Evolutionary conservation across 2,797 vertebrate species (phyloP).

Genomic region (Oceanodroma leucorhoa): DNA sequence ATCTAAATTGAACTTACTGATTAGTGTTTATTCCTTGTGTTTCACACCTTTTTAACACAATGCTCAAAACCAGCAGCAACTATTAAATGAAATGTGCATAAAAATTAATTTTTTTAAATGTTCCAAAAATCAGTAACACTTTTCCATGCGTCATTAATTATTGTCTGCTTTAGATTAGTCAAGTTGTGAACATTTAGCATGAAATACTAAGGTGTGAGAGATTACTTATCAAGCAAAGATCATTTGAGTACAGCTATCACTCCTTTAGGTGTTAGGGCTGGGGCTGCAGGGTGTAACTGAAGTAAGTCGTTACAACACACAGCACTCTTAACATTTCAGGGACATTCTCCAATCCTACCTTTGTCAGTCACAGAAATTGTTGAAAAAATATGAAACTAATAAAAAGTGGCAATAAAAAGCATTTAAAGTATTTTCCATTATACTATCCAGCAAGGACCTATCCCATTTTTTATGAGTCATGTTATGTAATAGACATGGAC

Average conservation of each 20-base stretch:
- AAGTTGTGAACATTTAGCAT: neutral
- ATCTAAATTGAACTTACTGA: neutral
- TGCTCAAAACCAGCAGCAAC: neutral
- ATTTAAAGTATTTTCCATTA: neutral
- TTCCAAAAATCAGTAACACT: neutral
- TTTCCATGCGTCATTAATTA: neutral
- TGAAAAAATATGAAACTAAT: neutral
- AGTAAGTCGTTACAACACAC: neutral
- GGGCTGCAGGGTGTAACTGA: neutral
- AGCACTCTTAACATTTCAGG: neutral
- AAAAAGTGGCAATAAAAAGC: constrained; percentile 1
- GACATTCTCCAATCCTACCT: neutral
- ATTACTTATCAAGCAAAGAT: neutral
- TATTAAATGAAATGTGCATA: neutral
- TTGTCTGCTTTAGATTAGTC: neutral
- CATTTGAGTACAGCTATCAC: neutral
- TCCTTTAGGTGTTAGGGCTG: neutral
- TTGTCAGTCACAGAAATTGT: neutral
- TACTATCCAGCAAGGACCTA: neutral
- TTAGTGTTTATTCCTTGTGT: neutral
- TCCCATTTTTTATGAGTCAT: neutral
- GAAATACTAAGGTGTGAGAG: neutral
- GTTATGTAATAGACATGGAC: neutral
- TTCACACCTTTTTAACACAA: neutral
- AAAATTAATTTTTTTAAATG: neutral